A percentile compares a stretch with the other conserved stretches of the same genome.
Evolutionary conservation across 2,888 invertebrate species (phyloP).

Genomic region (Toxonevra muliebris): DNA sequence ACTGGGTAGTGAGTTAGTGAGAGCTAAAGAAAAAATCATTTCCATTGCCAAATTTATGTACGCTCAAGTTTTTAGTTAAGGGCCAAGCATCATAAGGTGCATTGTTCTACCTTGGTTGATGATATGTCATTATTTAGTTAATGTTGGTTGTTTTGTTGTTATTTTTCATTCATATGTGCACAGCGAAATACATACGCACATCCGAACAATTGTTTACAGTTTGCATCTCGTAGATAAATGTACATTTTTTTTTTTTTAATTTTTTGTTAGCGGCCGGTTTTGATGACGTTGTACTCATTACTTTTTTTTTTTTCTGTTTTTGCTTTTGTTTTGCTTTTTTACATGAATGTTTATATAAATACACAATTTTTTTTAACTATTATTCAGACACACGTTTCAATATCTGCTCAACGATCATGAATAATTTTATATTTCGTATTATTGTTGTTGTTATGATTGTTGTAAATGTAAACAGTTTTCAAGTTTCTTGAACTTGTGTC

Average conservation of each 20-base stretch:
- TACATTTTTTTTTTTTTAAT: no score
- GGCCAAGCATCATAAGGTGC: conserved; percentile 19
- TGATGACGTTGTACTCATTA: neutral
- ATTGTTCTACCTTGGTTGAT: conserved; percentile 32
- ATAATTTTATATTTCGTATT: neutral
- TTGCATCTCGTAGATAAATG: conserved; percentile 1
- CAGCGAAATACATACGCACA: neutral
- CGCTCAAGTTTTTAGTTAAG: no score
- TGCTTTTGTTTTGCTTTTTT: neutral
- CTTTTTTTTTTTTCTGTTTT: neutral
- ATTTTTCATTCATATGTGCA: no score
- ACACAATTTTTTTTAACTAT: neutral
- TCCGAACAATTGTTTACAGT: conserved; percentile 6
- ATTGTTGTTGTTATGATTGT: conserved; percentile 15
- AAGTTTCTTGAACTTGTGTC: conserved; percentile 59
- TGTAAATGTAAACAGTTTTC: conserved; percentile 45
- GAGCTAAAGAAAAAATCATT: no score
- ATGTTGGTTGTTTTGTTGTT: no score
- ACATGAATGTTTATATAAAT: neutral
- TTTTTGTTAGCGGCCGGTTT: no score
- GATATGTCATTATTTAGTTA: neutral
- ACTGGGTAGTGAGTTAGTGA: no score
- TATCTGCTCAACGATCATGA: neutral
- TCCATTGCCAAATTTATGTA: no score
- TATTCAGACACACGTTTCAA: neutral